A percentile compares a stretch with the other conserved stretches of the same genome.
Conservation (phyloP, 2,797 vertebrate species). For the Megaceryle alcyon region DNA sequence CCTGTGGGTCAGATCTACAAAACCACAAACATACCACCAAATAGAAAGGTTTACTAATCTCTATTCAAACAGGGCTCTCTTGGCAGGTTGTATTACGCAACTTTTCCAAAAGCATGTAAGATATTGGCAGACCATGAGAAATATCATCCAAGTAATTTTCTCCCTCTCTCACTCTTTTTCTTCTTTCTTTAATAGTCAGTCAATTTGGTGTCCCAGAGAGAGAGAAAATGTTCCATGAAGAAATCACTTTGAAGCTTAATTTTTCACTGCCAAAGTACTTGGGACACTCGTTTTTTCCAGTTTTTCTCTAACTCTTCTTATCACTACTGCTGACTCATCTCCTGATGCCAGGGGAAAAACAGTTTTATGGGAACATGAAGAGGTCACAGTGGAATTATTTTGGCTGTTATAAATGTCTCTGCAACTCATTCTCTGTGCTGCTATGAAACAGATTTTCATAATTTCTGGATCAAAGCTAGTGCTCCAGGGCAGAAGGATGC, state of each 20-base stretch:
- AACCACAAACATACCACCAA: conserved; percentile 23
- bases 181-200: conserved; percentile 52
- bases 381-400: conserved; percentile 61
- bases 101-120: conserved; percentile 66
- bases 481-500: background rate
- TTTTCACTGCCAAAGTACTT: conserved; percentile 70
- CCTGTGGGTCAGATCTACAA: conserved; percentile 19
- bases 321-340: conserved; percentile 78
- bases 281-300: conserved; percentile 71
- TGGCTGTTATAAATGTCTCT: conserved; percentile 59
- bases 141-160: conserved; percentile 61
- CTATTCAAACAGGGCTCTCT: conserved; percentile 21
- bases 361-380: conserved; percentile 61
- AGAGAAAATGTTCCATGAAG: conserved; percentile 71
- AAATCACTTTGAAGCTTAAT: conserved; percentile 71
- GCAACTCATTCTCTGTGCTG: background rate
- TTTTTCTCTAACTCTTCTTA: conserved; percentile 65
- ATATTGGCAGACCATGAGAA: conserved; percentile 56
- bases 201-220: conserved; percentile 62
- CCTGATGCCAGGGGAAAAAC: conserved; percentile 64
- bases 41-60: conserved; percentile 43
- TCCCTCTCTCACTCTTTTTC: background rate
- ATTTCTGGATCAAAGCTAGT: background rate
- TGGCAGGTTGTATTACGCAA: conserved; percentile 36
- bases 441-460: conserved; percentile 5